phyloP scores from a whole-genome alignment of 2,113 vertebrate genomes.

The Heliornis fulica region DNA sequence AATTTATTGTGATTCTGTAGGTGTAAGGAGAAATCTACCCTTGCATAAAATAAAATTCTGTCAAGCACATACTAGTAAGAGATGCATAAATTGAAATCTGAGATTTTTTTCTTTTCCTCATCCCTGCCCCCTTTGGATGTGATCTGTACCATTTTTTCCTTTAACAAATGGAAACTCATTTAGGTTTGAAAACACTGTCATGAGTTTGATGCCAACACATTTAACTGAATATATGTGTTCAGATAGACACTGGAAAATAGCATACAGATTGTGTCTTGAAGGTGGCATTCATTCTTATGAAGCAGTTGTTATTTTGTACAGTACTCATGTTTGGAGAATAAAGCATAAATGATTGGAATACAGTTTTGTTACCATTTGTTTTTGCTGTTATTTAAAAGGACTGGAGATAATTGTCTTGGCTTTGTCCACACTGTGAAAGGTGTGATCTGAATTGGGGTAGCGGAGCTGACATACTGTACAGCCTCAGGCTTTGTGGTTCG shows the following conservation, averaged over 20 bases:
- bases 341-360: conserved; percentile 21
- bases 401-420: neutral
- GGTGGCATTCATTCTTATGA: neutral
- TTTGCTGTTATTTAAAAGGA: neutral
- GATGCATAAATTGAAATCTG: neutral
- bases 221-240: neutral
- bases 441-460: neutral
- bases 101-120: neutral
- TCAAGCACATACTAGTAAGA: neutral
- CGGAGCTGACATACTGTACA: neutral
- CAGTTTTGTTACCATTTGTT: neutral
- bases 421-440: neutral
- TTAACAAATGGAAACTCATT: neutral
- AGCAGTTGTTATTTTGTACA: neutral
- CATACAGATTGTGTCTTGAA: neutral
- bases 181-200: neutral
- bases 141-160: neutral
- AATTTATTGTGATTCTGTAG: neutral
- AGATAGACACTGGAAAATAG: neutral
- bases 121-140: neutral
- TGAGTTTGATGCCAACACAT: neutral
- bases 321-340: neutral
- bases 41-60: neutral
- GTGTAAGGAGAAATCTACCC: neutral
- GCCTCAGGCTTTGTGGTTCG: neutral